These are phyloP conservation scores for Micrasema longulum DNA, from an alignment of 1,140 invertebrate genomes.

Conservation along the genomic window DNA sequence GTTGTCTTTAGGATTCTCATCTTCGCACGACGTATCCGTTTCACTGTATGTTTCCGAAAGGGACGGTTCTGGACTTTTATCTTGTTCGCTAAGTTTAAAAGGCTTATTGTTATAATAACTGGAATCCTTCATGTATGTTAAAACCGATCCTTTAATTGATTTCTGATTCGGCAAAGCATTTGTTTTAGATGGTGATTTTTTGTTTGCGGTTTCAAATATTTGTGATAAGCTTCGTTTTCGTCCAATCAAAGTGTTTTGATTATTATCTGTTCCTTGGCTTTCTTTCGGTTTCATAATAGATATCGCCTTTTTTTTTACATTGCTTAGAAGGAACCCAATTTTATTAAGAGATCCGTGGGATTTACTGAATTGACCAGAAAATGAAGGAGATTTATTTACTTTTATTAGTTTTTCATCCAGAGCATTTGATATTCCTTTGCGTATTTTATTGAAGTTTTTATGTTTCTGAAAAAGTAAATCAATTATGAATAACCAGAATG, in stretches of 20 bases:
- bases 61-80: slow-evolving; percentile 7
- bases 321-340: slow-evolving; percentile 63
- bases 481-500: neutral
- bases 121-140: slow-evolving; percentile 6
- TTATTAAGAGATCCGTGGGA: slow-evolving; percentile 55
- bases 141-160: neutral
- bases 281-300: slow-evolving; percentile 67
- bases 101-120: neutral
- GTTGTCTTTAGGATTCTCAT: neutral
- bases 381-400: slow-evolving; percentile 43
- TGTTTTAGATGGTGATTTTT: slow-evolving; percentile 17
- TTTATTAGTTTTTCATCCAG: slow-evolving; percentile 61
- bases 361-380: neutral
- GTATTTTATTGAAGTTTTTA: slow-evolving; percentile 64
- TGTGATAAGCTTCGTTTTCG: slow-evolving; percentile 9
- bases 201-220: neutral
- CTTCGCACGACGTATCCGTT: neutral
- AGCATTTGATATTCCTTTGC: slow-evolving; percentile 66
- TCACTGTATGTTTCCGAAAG: slow-evolving; percentile 10
- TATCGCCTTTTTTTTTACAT: slow-evolving; percentile 68
- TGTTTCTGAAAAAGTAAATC: slow-evolving; percentile 62
- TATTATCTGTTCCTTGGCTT: slow-evolving; percentile 32
- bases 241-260: neutral
- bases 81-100: neutral
- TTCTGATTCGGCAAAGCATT: slow-evolving; percentile 11